A percentile compares a stretch with the other conserved stretches of the same genome.
These are phyloP conservation scores for Agapornis roseicollis DNA, from an alignment of 2,113 vertebrate genomes.

Conservation along the genomic window DNA sequence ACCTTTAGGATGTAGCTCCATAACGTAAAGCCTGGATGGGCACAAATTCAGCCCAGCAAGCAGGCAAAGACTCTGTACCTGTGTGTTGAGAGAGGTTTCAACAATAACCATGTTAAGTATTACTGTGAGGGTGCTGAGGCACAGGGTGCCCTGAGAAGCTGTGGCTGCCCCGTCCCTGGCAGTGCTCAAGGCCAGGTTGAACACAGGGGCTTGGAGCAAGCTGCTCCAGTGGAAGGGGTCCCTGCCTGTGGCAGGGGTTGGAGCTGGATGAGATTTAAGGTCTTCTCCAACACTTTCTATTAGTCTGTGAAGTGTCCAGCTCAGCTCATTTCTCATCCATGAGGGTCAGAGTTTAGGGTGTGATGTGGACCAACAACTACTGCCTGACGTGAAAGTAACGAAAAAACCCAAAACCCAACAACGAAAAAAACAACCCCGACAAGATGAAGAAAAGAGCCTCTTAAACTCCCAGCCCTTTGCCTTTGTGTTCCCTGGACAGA, in stretches of 20 bases:
- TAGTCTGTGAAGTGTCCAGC: neutral
- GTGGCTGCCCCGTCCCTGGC: too few relatives aligned
- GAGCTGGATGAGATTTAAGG: neutral
- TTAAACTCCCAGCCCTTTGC: neutral
- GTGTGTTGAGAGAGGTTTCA: neutral
- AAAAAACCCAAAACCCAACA: neutral
- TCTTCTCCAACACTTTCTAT: neutral
- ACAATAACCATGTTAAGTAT: accelerated
- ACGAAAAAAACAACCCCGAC: too few relatives aligned
- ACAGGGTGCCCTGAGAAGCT: neutral
- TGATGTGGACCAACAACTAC: neutral
- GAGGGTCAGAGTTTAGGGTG: neutral
- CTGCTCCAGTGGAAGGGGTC: neutral
- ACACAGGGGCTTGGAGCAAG: neutral
- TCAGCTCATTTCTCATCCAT: accelerated
- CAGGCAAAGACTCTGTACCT: neutral
- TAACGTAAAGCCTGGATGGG: neutral
- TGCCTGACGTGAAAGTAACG: too few relatives aligned
- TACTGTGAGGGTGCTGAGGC: neutral
- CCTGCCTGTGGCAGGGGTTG: neutral
- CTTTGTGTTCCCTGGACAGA: neutral
- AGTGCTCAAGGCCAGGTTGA: neutral
- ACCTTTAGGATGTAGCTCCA: neutral
- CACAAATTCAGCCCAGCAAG: neutral
- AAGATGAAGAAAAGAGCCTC: neutral